phyloP scores from a whole-genome alignment of 64 coral and sea anemone genomes.

The Montipora sp. region DNA sequence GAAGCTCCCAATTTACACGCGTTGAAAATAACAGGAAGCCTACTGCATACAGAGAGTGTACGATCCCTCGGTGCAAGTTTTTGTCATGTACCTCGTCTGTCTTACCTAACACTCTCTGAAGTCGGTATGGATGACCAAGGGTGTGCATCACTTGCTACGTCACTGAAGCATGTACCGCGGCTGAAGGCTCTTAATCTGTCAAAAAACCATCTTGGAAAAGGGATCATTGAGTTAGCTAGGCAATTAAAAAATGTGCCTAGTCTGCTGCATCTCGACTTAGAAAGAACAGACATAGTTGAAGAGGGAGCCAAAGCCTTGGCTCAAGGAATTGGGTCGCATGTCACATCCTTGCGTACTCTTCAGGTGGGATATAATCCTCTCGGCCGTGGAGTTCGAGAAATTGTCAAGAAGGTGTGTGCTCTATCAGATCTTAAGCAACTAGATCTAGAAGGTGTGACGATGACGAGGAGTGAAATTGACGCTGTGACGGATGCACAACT shows the following conservation, averaged over 20 bases:
- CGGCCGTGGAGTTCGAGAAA: background rate
- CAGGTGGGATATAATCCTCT: background rate
- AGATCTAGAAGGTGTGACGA: conserved; percentile 3
- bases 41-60: background rate
- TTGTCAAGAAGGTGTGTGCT: background rate
- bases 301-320: background rate
- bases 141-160: background rate
- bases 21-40: background rate
- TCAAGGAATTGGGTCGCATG: background rate
- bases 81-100: background rate
- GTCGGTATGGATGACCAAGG: conserved; percentile 6
- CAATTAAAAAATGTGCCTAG: background rate
- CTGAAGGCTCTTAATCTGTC: background rate
- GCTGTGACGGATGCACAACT: background rate
- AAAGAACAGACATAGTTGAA: background rate
- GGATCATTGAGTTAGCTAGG: background rate
- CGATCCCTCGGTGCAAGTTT: background rate
- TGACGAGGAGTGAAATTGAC: conserved; percentile 9
- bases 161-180: background rate
- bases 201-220: background rate
- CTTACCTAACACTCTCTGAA: background rate
- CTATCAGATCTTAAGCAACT: background rate
- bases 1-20: background rate
- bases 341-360: background rate
- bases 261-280: background rate